phyloP scores from a whole-genome alignment of 2,888 invertebrate genomes.

The Cantharis rustica region DNA sequence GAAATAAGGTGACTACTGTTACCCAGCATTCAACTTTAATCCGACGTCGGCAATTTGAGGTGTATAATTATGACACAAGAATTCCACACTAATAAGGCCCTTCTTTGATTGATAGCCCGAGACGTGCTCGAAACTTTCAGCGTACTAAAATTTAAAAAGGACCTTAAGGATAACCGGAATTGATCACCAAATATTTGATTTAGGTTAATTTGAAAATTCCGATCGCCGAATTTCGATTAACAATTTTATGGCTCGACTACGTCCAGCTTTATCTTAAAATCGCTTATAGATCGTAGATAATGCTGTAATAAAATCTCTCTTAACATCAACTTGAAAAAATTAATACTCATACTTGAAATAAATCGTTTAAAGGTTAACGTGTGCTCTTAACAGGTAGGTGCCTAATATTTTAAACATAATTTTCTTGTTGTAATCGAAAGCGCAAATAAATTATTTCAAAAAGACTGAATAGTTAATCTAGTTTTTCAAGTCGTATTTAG shows the following conservation, averaged over 20 bases:
- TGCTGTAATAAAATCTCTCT: background rate
- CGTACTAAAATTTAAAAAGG: slow-evolving; percentile 29
- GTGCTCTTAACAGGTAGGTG: background rate
- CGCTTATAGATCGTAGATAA: background rate
- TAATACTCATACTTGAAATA: background rate
- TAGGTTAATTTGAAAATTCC: slow-evolving; percentile 31
- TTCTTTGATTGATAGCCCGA: slow-evolving; percentile 43
- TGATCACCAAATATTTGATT: slow-evolving; percentile 33
- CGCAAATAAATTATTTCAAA: slow-evolving; percentile 15
- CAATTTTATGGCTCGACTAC: slow-evolving; percentile 16
- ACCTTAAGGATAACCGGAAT: slow-evolving; percentile 29
- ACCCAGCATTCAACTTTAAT: slow-evolving; percentile 41
- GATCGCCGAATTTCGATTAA: slow-evolving; percentile 19
- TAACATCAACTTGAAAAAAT: background rate
- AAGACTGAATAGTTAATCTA: slow-evolving; percentile 20
- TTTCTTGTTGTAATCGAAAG: slow-evolving; percentile 21
- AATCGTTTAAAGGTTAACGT: background rate
- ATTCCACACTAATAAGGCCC: slow-evolving; percentile 48
- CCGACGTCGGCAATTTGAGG: slow-evolving; percentile 38
- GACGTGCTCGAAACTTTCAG: slow-evolving; percentile 23
- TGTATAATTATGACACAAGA: slow-evolving; percentile 49
- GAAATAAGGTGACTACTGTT: slow-evolving; percentile 27
- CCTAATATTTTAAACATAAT: background rate
- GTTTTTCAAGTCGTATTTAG: slow-evolving; percentile 21
- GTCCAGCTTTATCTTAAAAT: background rate